phyloP scores from a whole-genome alignment of 2,797 vertebrate genomes.

The Rhynchonycteris naso region DNA sequence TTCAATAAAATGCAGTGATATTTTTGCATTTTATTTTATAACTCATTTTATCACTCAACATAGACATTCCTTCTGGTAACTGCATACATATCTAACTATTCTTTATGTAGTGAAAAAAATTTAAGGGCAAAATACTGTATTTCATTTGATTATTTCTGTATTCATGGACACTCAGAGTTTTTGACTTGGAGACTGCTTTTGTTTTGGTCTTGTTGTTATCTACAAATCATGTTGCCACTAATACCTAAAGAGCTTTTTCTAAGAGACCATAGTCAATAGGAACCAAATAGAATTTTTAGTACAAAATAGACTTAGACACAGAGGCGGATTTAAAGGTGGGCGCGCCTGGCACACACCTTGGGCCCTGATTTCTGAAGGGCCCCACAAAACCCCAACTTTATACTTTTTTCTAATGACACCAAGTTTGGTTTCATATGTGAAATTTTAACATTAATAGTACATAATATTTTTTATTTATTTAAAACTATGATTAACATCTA shows the following conservation, averaged over 20 bases:
- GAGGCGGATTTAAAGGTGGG: no score
- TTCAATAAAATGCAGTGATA: background rate
- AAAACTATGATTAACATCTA: no score
- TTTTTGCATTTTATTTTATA: background rate
- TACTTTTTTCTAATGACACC: no score
- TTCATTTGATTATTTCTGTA: background rate
- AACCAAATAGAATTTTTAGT: slow-evolving; percentile 31
- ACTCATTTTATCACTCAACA: background rate
- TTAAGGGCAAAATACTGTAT: background rate
- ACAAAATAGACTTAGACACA: background rate
- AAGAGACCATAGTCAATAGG: background rate
- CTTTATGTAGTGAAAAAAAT: background rate
- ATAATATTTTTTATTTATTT: no score
- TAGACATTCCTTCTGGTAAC: background rate
- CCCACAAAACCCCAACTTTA: no score
- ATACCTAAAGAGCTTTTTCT: background rate
- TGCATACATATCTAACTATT: background rate
- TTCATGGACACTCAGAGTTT: background rate
- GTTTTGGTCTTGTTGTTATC: background rate
- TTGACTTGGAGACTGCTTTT: background rate
- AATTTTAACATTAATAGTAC: no score
- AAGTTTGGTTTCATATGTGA: no score
- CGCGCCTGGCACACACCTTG: no score
- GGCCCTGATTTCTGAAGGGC: no score
- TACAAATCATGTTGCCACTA: background rate